Conservation (phyloP, 92 coral and sea anemone species). For the Siderastrea radians region DNA sequence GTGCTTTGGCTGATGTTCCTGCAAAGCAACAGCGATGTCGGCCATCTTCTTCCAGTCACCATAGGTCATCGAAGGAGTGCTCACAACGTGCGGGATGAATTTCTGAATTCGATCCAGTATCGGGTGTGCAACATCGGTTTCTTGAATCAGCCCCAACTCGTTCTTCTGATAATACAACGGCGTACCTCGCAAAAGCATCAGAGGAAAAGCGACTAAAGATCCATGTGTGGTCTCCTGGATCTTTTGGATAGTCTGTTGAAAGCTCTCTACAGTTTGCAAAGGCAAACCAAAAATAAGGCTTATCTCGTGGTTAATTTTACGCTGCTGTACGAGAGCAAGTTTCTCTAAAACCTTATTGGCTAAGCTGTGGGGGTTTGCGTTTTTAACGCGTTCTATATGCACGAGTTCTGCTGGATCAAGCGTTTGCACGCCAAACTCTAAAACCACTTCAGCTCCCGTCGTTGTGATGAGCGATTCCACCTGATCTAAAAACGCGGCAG, state of each 20-base stretch:
- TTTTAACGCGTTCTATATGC: constrained; percentile 44
- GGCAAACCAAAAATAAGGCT: constrained; percentile 65
- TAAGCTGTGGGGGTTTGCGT: constrained; percentile 44
- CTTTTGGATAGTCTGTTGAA: constrained; percentile 31
- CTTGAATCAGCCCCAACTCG: constrained; percentile 38
- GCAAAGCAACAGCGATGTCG: constrained; percentile 40
- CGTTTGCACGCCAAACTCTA: constrained; percentile 64
- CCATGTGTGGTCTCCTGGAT: constrained; percentile 39
- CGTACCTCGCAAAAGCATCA: constrained; percentile 62
- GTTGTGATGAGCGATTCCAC: constrained; percentile 48
- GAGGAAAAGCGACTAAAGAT: constrained; percentile 46
- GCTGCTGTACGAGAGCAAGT: constrained; percentile 34
- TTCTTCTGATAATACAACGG: constrained; percentile 43
- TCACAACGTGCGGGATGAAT: constrained; percentile 55
- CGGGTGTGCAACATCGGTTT: constrained; percentile 43
- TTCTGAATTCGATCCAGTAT: constrained; percentile 57
- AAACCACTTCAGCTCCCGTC: constrained; percentile 49
- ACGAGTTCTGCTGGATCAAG: constrained; percentile 40
- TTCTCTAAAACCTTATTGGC: constrained; percentile 45
- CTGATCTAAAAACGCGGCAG: constrained; percentile 44
- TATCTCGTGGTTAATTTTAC: constrained; percentile 49
- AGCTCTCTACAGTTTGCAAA: constrained; percentile 52
- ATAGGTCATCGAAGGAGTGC: constrained; percentile 34
- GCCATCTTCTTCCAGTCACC: constrained; percentile 59
- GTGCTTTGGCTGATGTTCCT: background rate